A percentile compares a stretch with the other conserved stretches of the same genome.
These are phyloP conservation scores for Poecilia velifera DNA, from an alignment of 2,797 vertebrate species.

Conservation along the genomic window DNA sequence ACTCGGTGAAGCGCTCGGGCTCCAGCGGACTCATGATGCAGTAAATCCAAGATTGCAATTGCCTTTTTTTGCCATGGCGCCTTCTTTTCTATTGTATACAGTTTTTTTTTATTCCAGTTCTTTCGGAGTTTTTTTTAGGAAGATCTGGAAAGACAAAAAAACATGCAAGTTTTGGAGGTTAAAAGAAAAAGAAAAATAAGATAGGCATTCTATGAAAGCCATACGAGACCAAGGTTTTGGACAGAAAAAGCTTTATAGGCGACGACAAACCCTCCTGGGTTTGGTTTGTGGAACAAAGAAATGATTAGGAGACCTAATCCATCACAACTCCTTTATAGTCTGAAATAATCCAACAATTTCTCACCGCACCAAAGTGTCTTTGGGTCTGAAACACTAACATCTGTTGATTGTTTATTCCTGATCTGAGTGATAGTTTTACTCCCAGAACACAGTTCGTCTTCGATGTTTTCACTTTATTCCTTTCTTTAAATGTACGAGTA, in stretches of 20 bases:
- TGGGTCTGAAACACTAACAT: slow-evolving; percentile 3
- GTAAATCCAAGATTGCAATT: slow-evolving; percentile 79
- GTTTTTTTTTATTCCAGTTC: slow-evolving; percentile 50
- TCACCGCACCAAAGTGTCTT: slow-evolving; percentile 23
- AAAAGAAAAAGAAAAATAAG: slow-evolving; percentile 24
- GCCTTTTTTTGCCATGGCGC: slow-evolving; percentile 82
- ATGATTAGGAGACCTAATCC: slow-evolving; percentile 10
- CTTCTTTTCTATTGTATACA: slow-evolving; percentile 77
- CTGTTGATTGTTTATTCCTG: slow-evolving; percentile 34
- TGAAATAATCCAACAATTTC: slow-evolving; percentile 21
- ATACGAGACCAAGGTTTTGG: slow-evolving; percentile 58
- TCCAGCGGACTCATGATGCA: slow-evolving; percentile 71
- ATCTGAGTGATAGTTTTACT: slow-evolving; percentile 27
- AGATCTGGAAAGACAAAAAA: slow-evolving; percentile 34
- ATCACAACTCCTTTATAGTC: slow-evolving; percentile 28
- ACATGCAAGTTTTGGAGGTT: slow-evolving; percentile 37
- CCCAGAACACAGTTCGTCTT: slow-evolving; percentile 31
- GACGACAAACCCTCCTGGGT: slow-evolving; percentile 29
- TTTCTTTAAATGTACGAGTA: slow-evolving; percentile 32
- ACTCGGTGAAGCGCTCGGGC: slow-evolving; percentile 58
- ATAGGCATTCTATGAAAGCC: slow-evolving; percentile 42
- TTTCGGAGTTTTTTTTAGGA: slow-evolving; percentile 31
- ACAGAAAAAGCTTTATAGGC: slow-evolving; percentile 28
- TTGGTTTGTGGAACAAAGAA: slow-evolving; percentile 42
- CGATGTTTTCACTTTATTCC: slow-evolving; percentile 39